Conservation (phyloP, 1,140 invertebrate species). For the Batillaria attramentaria region DNA sequence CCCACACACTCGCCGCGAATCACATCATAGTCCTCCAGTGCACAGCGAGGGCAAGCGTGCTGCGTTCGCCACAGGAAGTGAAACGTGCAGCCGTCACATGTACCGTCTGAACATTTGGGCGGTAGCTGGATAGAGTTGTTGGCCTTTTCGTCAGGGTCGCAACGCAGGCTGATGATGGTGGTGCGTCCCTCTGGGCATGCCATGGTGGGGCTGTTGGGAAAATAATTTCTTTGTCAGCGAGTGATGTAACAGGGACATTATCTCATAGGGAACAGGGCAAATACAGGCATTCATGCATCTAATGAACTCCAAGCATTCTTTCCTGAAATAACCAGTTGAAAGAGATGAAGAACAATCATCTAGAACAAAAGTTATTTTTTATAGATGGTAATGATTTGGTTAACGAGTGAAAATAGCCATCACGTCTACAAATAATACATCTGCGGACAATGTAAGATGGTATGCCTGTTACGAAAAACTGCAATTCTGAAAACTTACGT, state of each 20-base stretch:
- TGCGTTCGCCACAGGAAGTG: conserved; percentile 75
- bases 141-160: conserved; percentile 68
- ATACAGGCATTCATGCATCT: not conserved
- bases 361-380: too few relatives aligned
- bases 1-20: conserved; percentile 76
- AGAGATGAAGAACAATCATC: too few relatives aligned
- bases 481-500: too few relatives aligned
- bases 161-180: conserved; percentile 74
- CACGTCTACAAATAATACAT: too few relatives aligned
- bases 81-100: conserved; percentile 79
- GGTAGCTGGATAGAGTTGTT: conserved; percentile 72
- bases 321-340: too few relatives aligned
- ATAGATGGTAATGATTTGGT: too few relatives aligned
- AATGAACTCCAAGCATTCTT: too few relatives aligned
- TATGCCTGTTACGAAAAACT: too few relatives aligned
- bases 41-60: conserved; percentile 76
- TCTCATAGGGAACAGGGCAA: not conserved
- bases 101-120: conserved; percentile 77
- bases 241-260: too few relatives aligned
- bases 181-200: conserved; percentile 75
- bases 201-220: conserved; percentile 70
- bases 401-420: too few relatives aligned
- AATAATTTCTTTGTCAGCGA: not conserved
- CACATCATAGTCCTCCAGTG: conserved; percentile 69
- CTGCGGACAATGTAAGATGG: too few relatives aligned